Base-by-base conservation (phyloP, 1,140 invertebrate genomes). In the Liolophura sinensis region DNA sequence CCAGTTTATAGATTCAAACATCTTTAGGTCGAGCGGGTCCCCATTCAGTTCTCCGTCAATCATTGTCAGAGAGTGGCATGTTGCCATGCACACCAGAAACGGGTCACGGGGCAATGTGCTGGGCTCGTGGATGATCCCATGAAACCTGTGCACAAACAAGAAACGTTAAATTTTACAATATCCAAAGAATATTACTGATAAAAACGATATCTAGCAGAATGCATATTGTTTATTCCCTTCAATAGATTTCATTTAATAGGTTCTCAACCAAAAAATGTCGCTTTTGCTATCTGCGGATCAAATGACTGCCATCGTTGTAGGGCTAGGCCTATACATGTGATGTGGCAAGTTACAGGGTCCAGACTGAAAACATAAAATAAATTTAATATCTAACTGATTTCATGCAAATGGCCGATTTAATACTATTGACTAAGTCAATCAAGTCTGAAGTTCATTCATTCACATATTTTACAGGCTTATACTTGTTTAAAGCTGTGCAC, bases 11-110 rank as follows among this genome's bases (percentile, higher is more conserved):
- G 87, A 82, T 61, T 87, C 80, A 74, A 90, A 89, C 84, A 89
- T 88, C 72, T 97, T 97, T 1, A 97, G 84, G 80, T 99, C 97
- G 57, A 99, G 84, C 5, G 96, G 96, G 86, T 98, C 96, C 0
- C 96, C 96, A 68, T 89, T 90, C 40, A 97, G 82, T 78, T 90
- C 85, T 0, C 90, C 91, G 71, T 96, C 89, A 56, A 98, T 91
- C 20, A 92, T 79, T 0, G 93, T 95, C n/a, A 98, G 86, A 55
- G 93, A 93, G 80, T 97, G 95, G 78, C 95, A 97, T 0, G 91
- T 88, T 1, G 93, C 90, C 92, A 97, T 93, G 64, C 76, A 78
- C 46, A 78, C 71, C 11, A 86, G 40, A 9, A 83, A 67, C 14
- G 74, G 70, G 16, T 67, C 64, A 47, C 63, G 62, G 11, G 75